Evolutionary conservation across 2,113 vertebrate species (phyloP).

Genomic region (Microcebus ravelobensis): DNA sequence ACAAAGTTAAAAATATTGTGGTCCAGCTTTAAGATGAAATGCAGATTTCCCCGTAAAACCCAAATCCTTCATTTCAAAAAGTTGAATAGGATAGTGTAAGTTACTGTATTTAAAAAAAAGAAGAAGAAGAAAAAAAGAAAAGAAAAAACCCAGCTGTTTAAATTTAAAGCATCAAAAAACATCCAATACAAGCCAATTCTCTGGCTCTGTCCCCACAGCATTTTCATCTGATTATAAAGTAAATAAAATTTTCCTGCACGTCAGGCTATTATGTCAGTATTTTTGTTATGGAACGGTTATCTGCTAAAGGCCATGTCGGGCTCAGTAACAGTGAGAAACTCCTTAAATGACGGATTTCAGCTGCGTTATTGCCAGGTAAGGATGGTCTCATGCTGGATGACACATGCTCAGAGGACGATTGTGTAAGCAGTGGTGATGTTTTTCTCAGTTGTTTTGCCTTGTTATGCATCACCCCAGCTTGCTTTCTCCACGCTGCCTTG

Average conservation of each 20-base stretch:
- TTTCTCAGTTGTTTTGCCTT: conserved; percentile 31
- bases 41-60: conserved; percentile 2
- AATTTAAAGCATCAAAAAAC: conserved; percentile 14
- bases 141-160: neutral
- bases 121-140: neutral
- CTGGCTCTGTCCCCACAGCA: conserved; percentile 17
- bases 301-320: neutral
- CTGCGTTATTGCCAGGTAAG: neutral
- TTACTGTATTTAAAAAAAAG: neutral
- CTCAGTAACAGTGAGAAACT: neutral
- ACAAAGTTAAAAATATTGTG: neutral
- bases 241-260: neutral
- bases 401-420: conserved; percentile 5
- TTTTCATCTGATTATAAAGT: conserved; percentile 43
- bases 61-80: conserved; percentile 12
- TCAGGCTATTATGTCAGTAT: neutral
- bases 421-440: neutral
- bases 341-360: neutral
- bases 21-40: neutral
- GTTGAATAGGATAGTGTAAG: neutral
- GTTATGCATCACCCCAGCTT: neutral
- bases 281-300: neutral
- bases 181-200: neutral
- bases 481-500: neutral
- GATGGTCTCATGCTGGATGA: neutral